phyloP scores from a whole-genome alignment of 1,140 invertebrate species.

The Lepidostoma basale region DNA sequence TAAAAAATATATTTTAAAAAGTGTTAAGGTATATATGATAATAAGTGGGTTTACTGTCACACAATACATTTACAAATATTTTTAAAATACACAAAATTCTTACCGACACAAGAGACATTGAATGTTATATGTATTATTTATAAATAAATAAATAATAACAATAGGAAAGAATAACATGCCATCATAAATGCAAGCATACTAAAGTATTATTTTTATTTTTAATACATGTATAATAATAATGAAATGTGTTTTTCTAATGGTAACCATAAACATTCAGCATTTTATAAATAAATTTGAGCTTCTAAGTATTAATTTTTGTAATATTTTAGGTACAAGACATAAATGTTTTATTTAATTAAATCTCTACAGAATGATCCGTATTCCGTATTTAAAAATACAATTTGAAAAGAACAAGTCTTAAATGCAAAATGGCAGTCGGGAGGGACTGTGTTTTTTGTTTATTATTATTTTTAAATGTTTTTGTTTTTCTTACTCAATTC shows the following conservation, averaged over 20 bases:
- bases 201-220: not conserved
- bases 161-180: too few species aligned
- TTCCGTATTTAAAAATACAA: too few species aligned
- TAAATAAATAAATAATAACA: too few species aligned
- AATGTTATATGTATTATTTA: too few species aligned
- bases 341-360: too few species aligned
- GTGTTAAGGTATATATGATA: not conserved
- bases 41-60: not conserved
- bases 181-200: not conserved
- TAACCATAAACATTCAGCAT: not conserved
- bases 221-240: not conserved
- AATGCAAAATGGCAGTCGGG: too few species aligned
- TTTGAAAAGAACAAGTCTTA: too few species aligned
- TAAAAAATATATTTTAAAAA: too few species aligned
- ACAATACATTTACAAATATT: not conserved
- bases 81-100: too few species aligned
- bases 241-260: not conserved
- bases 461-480: not conserved
- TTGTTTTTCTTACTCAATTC: constrained; percentile 1
- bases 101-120: too few species aligned
- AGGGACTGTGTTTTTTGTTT: too few species aligned
- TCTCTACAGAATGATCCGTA: too few species aligned
- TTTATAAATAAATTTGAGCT: not conserved
- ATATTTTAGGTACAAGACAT: not conserved
- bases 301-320: not conserved